These are phyloP conservation scores for Drosophila suboccidentalis DNA, from an alignment of 2,888 invertebrate species.

Conservation along the genomic window DNA sequence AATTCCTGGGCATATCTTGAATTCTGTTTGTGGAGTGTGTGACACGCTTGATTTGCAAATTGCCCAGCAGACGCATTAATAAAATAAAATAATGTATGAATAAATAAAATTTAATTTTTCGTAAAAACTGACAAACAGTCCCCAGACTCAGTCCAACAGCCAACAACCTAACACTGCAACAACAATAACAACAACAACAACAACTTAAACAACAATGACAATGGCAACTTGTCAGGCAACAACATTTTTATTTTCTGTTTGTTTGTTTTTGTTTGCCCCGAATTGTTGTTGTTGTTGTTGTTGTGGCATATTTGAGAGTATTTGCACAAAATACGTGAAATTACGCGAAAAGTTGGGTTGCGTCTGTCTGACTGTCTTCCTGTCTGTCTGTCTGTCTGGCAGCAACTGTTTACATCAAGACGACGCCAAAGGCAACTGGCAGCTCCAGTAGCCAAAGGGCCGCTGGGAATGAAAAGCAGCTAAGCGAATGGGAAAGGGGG, in stretches of 20 bases:
- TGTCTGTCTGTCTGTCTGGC: conserved; percentile 20
- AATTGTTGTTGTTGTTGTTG: conserved; percentile 33
- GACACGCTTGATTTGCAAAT: conserved; percentile 51
- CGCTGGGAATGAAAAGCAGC: conserved; percentile 40
- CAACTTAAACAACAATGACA: conserved; percentile 30
- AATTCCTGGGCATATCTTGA: conserved; percentile 2
- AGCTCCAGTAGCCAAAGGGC: conserved; percentile 35
- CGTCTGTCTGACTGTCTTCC: conserved; percentile 28
- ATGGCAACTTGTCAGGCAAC: conserved; percentile 52
- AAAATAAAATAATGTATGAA: conserved; percentile 66
- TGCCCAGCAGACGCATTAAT: conserved; percentile 62
- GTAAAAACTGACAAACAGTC: conserved; percentile 69
- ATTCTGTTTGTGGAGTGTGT: conserved; percentile 17
- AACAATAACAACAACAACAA: conserved; percentile 8
- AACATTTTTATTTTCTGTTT: conserved; percentile 28
- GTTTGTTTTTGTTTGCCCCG: conserved; percentile 11
- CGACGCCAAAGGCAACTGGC: conserved; percentile 57
- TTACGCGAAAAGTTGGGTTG: conserved; percentile 72
- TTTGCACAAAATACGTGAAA: conserved; percentile 78
- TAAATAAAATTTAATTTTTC: conserved; percentile 78
- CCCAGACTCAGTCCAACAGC: conserved; percentile 41
- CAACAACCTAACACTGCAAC: conserved; percentile 15
- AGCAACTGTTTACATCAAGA: conserved; percentile 41
- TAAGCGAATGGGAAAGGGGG: conserved; percentile 40
- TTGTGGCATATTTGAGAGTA: conserved; percentile 74